Evolutionary conservation across 2,797 vertebrate species (phyloP).

Genomic region (Peromyscus melanophrys): DNA sequence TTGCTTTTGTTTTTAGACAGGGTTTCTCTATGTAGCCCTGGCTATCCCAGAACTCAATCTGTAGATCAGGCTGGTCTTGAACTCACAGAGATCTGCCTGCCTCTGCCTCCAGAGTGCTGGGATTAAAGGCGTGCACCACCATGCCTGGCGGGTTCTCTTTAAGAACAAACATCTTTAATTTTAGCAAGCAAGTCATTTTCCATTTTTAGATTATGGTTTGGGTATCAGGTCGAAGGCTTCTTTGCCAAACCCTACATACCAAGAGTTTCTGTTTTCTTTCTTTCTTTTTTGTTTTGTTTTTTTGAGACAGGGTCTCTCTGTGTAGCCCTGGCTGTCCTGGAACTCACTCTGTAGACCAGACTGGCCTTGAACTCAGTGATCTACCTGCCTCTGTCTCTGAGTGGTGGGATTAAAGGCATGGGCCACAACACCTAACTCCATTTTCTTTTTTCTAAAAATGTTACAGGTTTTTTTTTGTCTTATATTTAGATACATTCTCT

Average conservation of each 20-base stretch:
- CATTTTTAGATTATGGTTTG: conserved; percentile 14
- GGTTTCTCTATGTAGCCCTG: neutral
- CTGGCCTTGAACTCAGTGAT: neutral
- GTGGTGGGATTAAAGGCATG: neutral
- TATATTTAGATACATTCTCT: neutral
- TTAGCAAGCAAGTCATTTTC: conserved; percentile 50
- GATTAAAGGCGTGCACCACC: neutral
- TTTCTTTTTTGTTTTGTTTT: neutral
- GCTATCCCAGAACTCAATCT: neutral
- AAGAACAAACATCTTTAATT: conserved; percentile 40
- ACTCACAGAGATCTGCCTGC: neutral
- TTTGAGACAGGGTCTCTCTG: neutral
- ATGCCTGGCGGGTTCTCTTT: neutral
- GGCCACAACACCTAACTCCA: neutral
- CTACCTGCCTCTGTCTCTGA: neutral
- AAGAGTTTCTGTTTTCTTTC: neutral
- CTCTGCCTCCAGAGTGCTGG: neutral
- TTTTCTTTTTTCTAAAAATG: conserved; percentile 18
- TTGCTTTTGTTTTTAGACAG: neutral
- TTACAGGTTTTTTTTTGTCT: neutral
- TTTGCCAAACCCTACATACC: neutral
- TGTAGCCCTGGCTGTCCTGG: neutral
- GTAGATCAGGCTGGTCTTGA: neutral
- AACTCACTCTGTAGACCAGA: neutral
- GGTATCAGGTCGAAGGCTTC: conserved; percentile 18